Conservation (phyloP, 2,888 invertebrate species). For the Rhimphoctona megacephalus region DNA sequence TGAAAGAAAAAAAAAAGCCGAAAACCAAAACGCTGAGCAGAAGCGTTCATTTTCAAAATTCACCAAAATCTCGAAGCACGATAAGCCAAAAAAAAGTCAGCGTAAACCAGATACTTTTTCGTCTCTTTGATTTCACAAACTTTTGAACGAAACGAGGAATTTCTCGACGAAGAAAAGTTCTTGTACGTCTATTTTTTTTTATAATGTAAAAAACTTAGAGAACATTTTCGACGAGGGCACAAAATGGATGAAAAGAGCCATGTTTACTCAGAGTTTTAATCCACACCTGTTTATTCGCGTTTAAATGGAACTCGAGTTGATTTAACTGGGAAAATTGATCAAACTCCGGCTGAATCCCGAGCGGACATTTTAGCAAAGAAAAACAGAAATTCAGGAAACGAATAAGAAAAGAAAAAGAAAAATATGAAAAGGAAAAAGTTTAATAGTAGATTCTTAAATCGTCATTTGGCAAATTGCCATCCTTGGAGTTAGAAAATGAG, state of each 20-base stretch:
- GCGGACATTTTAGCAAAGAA: constrained; percentile 16
- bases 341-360: constrained; percentile 1
- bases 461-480: constrained; percentile 81
- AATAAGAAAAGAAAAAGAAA: constrained; percentile 70
- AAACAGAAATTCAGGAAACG: constrained; percentile 29
- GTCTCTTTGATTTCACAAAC: neutral
- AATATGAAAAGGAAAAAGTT: constrained; percentile 11
- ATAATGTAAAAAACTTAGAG: constrained; percentile 5
- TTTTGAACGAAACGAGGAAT: neutral
- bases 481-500: constrained; percentile 79
- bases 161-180: neutral
- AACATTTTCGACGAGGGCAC: neutral
- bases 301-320: constrained; percentile 15
- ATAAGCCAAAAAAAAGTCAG: neutral
- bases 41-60: neutral
- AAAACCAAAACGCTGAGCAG: neutral
- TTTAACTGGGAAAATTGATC: constrained; percentile 12
- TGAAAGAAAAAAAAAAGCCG: neutral
- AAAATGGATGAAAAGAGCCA: constrained; percentile 29
- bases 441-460: constrained; percentile 73
- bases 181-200: neutral
- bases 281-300: constrained; percentile 56
- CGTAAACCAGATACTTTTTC: neutral
- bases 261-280: constrained; percentile 25
- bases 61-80: neutral